A percentile compares a stretch with the other conserved stretches of the same genome.
Evolutionary conservation across 2,113 vertebrate species (phyloP).

Genomic region (Phrynosoma blainvillii): DNA sequence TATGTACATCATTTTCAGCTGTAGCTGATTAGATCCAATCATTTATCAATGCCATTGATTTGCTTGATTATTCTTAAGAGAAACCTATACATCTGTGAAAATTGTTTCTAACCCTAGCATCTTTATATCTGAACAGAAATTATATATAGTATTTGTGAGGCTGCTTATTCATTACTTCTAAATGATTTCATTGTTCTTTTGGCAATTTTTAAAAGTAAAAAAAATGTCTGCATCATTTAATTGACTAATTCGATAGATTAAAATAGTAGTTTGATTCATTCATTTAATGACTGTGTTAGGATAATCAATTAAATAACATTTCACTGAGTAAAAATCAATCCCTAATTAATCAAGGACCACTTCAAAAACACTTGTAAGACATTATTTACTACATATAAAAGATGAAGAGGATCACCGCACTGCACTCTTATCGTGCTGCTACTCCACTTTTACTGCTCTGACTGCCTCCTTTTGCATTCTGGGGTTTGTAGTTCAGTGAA

Average conservation of each 20-base stretch:
- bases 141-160: neutral
- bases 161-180: constrained; percentile 7
- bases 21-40: neutral
- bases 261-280: too few relatives aligned
- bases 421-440: too few relatives aligned
- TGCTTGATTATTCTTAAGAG: neutral
- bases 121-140: neutral
- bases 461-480: too few relatives aligned
- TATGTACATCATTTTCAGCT: neutral
- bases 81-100: constrained; percentile 15
- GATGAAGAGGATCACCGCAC: neutral
- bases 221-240: neutral
- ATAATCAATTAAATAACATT: neutral
- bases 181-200: neutral
- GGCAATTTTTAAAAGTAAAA: neutral
- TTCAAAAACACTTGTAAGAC: neutral
- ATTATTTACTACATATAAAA: neutral
- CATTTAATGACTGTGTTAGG: too few relatives aligned
- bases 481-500: too few relatives aligned
- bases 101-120: neutral
- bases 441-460: too few relatives aligned
- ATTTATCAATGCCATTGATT: neutral
- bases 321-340: neutral
- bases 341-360: neutral
- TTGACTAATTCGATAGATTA: neutral